Evolutionary conservation across 2,888 invertebrate genomes (phyloP), one percentile per base, ranked within the genome.

Genomic region (Meteorus cinctellus): DNA sequence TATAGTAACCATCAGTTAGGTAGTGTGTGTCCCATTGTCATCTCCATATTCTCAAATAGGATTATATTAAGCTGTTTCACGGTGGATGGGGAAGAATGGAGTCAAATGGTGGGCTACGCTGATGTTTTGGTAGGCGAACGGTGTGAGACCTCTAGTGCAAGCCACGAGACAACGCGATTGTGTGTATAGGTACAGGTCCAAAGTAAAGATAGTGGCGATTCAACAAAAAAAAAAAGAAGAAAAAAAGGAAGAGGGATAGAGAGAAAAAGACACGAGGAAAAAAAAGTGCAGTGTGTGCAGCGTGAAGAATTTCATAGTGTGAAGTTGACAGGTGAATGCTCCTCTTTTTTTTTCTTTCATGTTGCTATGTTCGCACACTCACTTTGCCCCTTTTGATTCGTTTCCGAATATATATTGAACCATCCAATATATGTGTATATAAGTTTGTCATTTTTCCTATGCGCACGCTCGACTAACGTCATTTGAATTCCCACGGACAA

Each of bases 51-150:
- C 84, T 88, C 84, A 88, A 89, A 89, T 88, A 86, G 89, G 89
- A 89, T 89, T 89, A 89, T 89, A 89, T 88, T 89, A 88, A 89
- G 89, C 89, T 87, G 86, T 89, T 88, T 86, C 86, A 84, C 83
- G 78, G 81, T 76, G 72, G 55, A 55, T 19, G 55, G 55, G 82
- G 84, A 84, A 87, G 87, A 88, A 88, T 88, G 82, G 86, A 88
- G 88, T 88, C 88, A 88, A 89, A 88, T 87, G 86, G 85, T 84
- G 83, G 85, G 84, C 84, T 84, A 85, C 83, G 84, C 84, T 85
- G 85, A 85, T 89, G 88, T 89, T 89, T 89, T 89, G 89, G 88
- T 88, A 88, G 88, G 86, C 84, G 82, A 82, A 80, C 80, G 81
- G 78, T 78, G 84, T 83, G 85, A 82, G 82, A 72, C 81, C 81